Base-by-base conservation (phyloP, 2,113 vertebrate genomes). In the Chaenocephalus aceratus region DNA sequence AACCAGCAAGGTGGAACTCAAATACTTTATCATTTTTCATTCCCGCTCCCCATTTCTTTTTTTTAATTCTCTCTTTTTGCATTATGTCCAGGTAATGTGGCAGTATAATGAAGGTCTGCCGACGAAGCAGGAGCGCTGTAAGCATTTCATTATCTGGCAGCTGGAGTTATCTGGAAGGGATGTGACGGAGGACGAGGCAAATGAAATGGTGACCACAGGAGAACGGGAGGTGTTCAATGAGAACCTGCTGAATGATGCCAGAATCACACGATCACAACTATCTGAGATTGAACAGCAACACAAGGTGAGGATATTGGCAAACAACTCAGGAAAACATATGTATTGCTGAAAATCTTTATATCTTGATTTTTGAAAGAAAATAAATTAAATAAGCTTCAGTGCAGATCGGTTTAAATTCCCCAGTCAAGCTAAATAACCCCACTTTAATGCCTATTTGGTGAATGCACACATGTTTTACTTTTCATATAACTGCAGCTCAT, bases 191-290 rank as follows among this genome's bases (percentile, higher is more conserved):
- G 96, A 96, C 58, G 96, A 97, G 82, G 95, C 97, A 83, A 96
- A 96, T 10, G 94, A 97, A 62, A 98, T 98, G 97, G 91, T 99
- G 30, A 94, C 95, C 54, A 94, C 97, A 26, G 97, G 97, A 57
- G 97, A 97, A 84, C 99, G 98, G 97, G 97, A 99, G 72, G 93
- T 99, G 72, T 99, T 99, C 91, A 99, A 97, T 44, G 97, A 97
- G 90, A 98, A 97, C 79, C 83, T 99, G 3, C 94, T 99, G 34
- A 96, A 96, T 46, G 97, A 99, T 81, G 95, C 88, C 26, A 97
- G 79, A 80, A 97, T 99, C 77, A 99, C 97, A 2, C 97, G 96
- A 79, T 89, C 94, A 14, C 97, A 99, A 77, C 93, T 99, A 34
- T 96, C 96, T 0, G 97, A 99, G 90, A 98, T 99, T 23, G 98